Conservation (phyloP, 2,888 invertebrate species). For the Watsonalla cultraria region DNA sequence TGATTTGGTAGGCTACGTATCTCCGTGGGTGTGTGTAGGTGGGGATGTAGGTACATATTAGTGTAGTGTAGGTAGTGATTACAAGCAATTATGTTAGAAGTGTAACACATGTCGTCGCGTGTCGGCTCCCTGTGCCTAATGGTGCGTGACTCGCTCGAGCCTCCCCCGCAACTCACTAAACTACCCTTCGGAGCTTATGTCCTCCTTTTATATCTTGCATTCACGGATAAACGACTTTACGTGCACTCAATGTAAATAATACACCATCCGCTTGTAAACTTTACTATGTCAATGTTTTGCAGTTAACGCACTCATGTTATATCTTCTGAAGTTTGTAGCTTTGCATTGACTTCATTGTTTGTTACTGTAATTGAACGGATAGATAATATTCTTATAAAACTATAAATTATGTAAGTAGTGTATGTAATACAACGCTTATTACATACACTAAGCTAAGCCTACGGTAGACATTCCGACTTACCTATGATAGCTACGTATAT, state of each 20-base stretch:
- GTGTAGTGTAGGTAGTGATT: slow-evolving; percentile 39
- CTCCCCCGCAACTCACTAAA: slow-evolving; percentile 37
- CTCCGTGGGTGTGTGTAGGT: slow-evolving; percentile 4
- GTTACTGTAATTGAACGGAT: no score
- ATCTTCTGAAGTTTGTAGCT: background rate
- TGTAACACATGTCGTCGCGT: slow-evolving; percentile 71
- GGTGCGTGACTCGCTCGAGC: slow-evolving; percentile 55
- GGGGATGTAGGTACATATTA: slow-evolving; percentile 4
- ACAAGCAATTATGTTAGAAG: slow-evolving; percentile 73
- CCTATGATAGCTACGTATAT: no score
- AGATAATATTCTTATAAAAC: no score
- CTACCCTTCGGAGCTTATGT: slow-evolving; percentile 52
- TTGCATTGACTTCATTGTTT: no score
- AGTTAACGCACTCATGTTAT: background rate
- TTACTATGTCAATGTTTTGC: background rate
- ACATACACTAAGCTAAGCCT: no score
- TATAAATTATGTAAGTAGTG: no score
- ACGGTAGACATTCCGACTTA: no score
- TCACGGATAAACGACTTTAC: slow-evolving; percentile 29
- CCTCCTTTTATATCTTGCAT: slow-evolving; percentile 39
- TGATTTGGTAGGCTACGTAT: slow-evolving; percentile 7
- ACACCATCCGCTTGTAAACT: slow-evolving; percentile 7
- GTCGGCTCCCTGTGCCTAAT: slow-evolving; percentile 63
- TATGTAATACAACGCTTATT: no score
- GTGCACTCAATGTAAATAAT: slow-evolving; percentile 35